Percentiles rank a stretch among this genome's conserved stretches.
Evolutionary conservation across 2,888 invertebrate species (phyloP).

Genomic region (Hyposoter dolosus): DNA sequence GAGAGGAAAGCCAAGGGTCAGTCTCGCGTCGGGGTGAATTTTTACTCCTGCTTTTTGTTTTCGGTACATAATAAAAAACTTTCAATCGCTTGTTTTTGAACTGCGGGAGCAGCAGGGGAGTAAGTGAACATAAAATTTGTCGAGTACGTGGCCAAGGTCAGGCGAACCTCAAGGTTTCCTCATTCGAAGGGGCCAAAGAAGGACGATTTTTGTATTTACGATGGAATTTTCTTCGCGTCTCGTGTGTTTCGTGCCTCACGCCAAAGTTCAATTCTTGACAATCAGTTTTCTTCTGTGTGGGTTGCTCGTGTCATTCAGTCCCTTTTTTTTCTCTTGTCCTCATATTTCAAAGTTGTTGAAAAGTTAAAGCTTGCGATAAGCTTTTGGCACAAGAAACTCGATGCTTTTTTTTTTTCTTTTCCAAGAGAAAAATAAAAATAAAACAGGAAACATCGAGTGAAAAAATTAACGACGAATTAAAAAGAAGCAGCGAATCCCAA

Average conservation of each 20-base stretch:
- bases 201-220: constrained; percentile 30
- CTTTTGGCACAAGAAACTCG: background rate
- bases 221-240: background rate
- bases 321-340: constrained; percentile 3
- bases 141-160: constrained; percentile 38
- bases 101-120: background rate
- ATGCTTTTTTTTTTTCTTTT: background rate
- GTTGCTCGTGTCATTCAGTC: background rate
- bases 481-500: background rate
- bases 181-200: background rate
- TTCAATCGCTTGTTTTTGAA: background rate
- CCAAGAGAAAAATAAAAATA: background rate
- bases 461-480: background rate
- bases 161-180: constrained; percentile 32
- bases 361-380: constrained; percentile 6
- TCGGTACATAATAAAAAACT: background rate
- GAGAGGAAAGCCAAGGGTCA: background rate
- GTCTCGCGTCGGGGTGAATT: background rate
- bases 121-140: constrained; percentile 18
- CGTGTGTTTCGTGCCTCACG: constrained; percentile 51
- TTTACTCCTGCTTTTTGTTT: background rate
- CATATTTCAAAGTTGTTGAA: background rate
- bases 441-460: background rate
- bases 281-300: background rate
- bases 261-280: constrained; percentile 35